Percentiles rank a stretch among this genome's conserved stretches.
Evolutionary conservation across 2,888 invertebrate genomes (phyloP).

Genomic region (Pomacea canaliculata): DNA sequence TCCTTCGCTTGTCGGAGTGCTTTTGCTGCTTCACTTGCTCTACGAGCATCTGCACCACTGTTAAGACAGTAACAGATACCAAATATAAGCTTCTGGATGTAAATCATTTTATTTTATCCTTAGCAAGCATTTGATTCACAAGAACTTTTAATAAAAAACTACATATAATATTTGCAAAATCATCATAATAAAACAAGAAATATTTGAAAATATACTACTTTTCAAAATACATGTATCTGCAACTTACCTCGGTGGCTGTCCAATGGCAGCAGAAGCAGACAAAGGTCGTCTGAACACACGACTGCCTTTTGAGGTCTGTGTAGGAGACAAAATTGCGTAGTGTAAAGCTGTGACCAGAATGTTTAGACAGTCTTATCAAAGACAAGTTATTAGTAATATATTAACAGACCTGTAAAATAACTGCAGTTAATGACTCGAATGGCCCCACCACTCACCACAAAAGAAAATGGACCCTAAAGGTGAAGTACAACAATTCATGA

Average conservation of each 20-base stretch:
- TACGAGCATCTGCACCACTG: constrained; percentile 6
- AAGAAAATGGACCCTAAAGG: too few species aligned
- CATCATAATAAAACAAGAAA: neutral
- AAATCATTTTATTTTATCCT: too few species aligned
- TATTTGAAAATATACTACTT: neutral
- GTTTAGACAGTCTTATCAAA: too few species aligned
- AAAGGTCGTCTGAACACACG: neutral
- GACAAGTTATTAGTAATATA: too few species aligned
- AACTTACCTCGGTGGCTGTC: neutral
- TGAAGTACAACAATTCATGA: neutral
- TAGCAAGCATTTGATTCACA: too few species aligned
- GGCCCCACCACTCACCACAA: too few species aligned
- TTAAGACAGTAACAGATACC: neutral
- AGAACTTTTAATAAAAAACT: neutral
- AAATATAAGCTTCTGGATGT: too few species aligned
- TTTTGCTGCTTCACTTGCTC: constrained; percentile 20
- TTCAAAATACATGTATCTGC: neutral
- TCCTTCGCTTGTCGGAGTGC: constrained; percentile 13
- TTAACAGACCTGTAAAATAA: too few species aligned
- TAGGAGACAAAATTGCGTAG: neutral
- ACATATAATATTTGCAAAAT: neutral
- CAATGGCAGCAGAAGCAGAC: constrained; percentile 1
- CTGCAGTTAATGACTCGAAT: too few species aligned
- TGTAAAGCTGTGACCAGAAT: too few species aligned
- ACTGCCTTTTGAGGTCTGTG: neutral